Evolutionary conservation across 64 coral and sea anemone species (phyloP).

Genomic region (Montipora efflorescens): DNA sequence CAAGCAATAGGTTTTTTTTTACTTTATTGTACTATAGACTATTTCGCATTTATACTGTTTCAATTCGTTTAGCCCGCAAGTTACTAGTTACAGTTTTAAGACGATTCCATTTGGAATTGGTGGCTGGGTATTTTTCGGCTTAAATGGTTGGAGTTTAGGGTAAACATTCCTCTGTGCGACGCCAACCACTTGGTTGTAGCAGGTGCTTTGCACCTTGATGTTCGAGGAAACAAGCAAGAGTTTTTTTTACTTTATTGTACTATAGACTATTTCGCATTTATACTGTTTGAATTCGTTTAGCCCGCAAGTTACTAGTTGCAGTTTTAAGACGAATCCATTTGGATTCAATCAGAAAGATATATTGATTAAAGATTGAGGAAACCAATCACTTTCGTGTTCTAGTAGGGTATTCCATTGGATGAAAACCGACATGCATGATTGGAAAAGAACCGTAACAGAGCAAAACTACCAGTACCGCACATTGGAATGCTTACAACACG

Average conservation of each 20-base stretch:
- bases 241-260: not conserved
- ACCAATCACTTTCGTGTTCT: not conserved
- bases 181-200: not conserved
- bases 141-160: not conserved
- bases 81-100: not conserved
- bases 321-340: not conserved
- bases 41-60: not conserved
- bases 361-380: not conserved
- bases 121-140: not conserved
- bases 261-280: not conserved
- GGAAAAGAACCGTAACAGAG: not conserved
- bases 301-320: not conserved
- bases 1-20: not conserved
- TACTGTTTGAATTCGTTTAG: not conserved
- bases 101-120: not conserved
- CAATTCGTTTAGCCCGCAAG: not conserved
- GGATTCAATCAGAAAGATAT: not conserved
- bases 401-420: not conserved
- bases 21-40: not conserved
- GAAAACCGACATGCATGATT: not conserved
- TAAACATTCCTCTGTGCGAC: not conserved
- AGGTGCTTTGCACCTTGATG: not conserved
- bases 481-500: not conserved
- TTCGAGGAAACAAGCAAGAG: not conserved
- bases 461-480: not conserved